phyloP scores from a whole-genome alignment of 2,888 invertebrate genomes.

The Mythimna pallens region DNA sequence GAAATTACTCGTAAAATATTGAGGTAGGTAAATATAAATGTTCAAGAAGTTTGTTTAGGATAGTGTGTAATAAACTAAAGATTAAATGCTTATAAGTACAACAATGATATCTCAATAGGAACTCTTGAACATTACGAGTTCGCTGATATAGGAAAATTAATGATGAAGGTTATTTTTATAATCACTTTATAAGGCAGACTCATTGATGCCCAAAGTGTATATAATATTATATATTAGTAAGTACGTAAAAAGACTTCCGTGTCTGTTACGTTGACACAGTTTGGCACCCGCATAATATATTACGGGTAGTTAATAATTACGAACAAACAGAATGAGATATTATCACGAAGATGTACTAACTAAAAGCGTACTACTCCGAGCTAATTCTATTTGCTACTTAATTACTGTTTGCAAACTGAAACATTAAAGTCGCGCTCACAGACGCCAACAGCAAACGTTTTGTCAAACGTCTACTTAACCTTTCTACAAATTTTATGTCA shows the following conservation, averaged over 20 bases:
- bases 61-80: not conserved
- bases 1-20: not conserved
- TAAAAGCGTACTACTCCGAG: slow-evolving; percentile 9
- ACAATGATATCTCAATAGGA: not conserved
- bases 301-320: slow-evolving; percentile 6
- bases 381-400: slow-evolving; percentile 42
- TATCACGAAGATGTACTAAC: slow-evolving; percentile 14
- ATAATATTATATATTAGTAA: not conserved
- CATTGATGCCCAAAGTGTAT: not conserved
- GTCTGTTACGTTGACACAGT: not conserved
- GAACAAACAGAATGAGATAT: slow-evolving; percentile 26
- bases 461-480: too few relatives aligned
- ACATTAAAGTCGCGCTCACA: not conserved
- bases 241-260: not conserved
- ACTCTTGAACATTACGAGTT: not conserved
- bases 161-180: not conserved
- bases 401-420: slow-evolving; percentile 31
- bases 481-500: too few relatives aligned
- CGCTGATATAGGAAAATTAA: not conserved
- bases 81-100: not conserved
- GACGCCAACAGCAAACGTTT: not conserved
- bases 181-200: not conserved
- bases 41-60: not conserved
- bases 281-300: slow-evolving; percentile 1
- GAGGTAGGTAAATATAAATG: not conserved